These are phyloP conservation scores for Noctua janthina DNA, from an alignment of 2,888 invertebrate genomes.

Conservation along the genomic window DNA sequence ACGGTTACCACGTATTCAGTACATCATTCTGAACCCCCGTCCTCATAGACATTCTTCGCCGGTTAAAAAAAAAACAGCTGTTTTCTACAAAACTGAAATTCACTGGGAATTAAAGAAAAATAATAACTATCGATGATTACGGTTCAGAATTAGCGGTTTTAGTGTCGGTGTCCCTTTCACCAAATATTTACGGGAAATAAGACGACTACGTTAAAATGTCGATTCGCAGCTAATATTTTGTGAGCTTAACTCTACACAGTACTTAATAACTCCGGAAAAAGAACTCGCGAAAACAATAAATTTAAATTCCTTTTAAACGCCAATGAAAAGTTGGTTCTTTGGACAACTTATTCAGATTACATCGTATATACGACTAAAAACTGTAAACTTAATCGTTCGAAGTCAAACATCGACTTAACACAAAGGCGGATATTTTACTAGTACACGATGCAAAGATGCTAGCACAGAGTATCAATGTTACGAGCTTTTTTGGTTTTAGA, in stretches of 20 bases:
- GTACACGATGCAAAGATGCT: constrained; percentile 47
- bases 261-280: background rate
- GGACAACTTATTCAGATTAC: constrained; percentile 47
- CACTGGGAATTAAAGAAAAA: too few species aligned
- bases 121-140: too few species aligned
- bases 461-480: constrained; percentile 28
- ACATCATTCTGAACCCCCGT: too few species aligned
- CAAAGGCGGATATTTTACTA: constrained; percentile 54
- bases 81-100: too few species aligned
- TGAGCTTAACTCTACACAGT: background rate
- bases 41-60: too few species aligned
- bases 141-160: too few species aligned
- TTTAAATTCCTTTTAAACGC: background rate
- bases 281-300: background rate
- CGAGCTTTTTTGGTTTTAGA: background rate
- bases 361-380: constrained; percentile 52
- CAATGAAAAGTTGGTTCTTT: constrained; percentile 8
- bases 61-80: too few species aligned
- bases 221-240: background rate
- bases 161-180: too few species aligned
- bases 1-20: too few species aligned
- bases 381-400: constrained; percentile 56
- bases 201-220: background rate
- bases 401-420: constrained; percentile 49
- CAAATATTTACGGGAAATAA: too few species aligned